These are phyloP conservation scores for Dendrophyllia cribrosa DNA, from an alignment of 64 coral and sea anemone species.

Conservation along the genomic window DNA sequence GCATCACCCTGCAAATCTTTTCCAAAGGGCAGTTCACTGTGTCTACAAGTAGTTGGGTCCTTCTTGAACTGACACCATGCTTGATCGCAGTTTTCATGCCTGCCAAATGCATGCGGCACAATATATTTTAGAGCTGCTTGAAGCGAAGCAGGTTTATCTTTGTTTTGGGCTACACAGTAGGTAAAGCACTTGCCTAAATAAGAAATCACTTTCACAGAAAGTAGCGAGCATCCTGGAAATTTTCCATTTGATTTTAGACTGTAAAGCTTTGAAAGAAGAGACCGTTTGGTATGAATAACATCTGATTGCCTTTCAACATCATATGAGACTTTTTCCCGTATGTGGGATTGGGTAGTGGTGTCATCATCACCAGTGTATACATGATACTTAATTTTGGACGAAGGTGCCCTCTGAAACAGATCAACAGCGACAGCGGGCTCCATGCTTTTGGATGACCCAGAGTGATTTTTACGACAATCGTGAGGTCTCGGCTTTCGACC, in stretches of 20 bases:
- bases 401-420: not conserved
- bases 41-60: not conserved
- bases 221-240: not conserved
- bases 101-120: conserved; percentile 21
- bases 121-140: conserved; percentile 4
- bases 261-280: conserved; percentile 43
- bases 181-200: conserved; percentile 55
- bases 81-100: not conserved
- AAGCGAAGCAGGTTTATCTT: not conserved
- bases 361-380: conserved; percentile 36
- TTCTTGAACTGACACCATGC: conserved; percentile 18
- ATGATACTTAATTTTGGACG: not conserved
- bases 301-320: not conserved
- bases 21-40: not conserved
- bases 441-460: conserved; percentile 15
- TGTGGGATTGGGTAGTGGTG: not conserved
- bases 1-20: conserved; percentile 21
- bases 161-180: not conserved
- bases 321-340: conserved; percentile 37
- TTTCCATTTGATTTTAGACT: conserved; percentile 35
- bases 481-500: conserved; percentile 5
- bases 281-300: conserved; percentile 37
- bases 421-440: conserved; percentile 21
- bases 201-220: conserved; percentile 63
- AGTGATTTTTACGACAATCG: conserved; percentile 38